Percentiles rank a stretch among this genome's conserved stretches.
Evolutionary conservation across 2,888 invertebrate species (phyloP).

Genomic region (Microplitis manilae): DNA sequence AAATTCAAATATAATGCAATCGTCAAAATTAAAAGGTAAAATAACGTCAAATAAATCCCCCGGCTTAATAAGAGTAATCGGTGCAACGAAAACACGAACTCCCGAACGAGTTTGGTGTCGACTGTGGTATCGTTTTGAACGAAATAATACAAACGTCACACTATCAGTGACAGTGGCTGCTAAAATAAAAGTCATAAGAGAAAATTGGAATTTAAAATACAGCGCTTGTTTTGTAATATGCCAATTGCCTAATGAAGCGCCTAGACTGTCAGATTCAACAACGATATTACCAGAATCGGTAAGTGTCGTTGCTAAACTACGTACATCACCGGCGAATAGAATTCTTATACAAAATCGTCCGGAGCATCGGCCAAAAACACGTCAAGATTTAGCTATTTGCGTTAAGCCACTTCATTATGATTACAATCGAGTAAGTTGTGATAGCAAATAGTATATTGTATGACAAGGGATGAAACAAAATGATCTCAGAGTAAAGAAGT

Average conservation of each 20-base stretch:
- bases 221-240: constrained; percentile 92
- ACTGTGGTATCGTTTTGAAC: constrained; percentile 79
- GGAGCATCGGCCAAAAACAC: constrained; percentile 72
- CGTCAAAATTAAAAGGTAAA: not conserved
- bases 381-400: constrained; percentile 82
- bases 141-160: constrained; percentile 58
- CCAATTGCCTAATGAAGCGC: constrained; percentile 78
- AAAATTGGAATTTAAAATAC: constrained; percentile 95
- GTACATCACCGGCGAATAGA: constrained; percentile 78
- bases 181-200: constrained; percentile 87
- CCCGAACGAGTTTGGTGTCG: constrained; percentile 88
- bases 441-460: not conserved
- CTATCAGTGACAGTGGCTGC: constrained; percentile 80
- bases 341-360: constrained; percentile 76
- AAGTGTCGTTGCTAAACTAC: constrained; percentile 78
- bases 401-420: constrained; percentile 93
- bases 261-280: constrained; percentile 74
- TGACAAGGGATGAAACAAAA: no score
- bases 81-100: constrained; percentile 89
- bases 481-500: no score
- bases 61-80: constrained; percentile 84
- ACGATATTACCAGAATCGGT: constrained; percentile 80
- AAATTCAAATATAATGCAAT: constrained; percentile 62
- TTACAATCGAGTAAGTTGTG: constrained; percentile 79
- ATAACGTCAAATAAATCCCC: constrained; percentile 63